These are phyloP conservation scores for Mechanitis messenoides DNA, from an alignment of 2,888 invertebrate species.

Conservation along the genomic window DNA sequence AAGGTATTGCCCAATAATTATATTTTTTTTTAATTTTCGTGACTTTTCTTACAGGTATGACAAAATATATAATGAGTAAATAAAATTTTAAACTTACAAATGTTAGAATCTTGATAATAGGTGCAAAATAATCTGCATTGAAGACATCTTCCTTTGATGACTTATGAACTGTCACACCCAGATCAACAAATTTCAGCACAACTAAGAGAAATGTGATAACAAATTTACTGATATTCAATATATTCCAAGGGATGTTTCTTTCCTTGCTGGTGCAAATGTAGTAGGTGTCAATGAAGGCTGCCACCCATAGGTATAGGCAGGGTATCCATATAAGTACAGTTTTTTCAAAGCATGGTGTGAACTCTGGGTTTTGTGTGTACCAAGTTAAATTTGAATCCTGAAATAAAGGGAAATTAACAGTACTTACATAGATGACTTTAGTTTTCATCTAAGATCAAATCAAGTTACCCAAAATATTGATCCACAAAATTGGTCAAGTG, in stretches of 20 bases:
- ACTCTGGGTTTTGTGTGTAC: conserved; percentile 88
- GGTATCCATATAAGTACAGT: conserved; percentile 94
- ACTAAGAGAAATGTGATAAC: conserved; percentile 79
- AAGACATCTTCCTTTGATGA: conserved; percentile 74
- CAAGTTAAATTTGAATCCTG: conserved; percentile 88
- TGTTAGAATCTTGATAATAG: conserved; percentile 84
- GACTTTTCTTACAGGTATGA: no score
- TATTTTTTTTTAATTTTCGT: no score
- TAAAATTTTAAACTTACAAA: conserved; percentile 81
- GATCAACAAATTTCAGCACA: conserved; percentile 81
- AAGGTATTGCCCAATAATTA: no score
- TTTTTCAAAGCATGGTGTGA: conserved; percentile 94
- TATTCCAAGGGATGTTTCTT: conserved; percentile 86
- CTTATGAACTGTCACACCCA: conserved; percentile 78
- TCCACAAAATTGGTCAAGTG: conserved; percentile 87
- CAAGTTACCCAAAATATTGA: conserved; percentile 84
- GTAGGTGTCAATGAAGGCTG: conserved; percentile 83
- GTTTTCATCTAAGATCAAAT: conserved; percentile 31
- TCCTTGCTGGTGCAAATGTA: conserved; percentile 86
- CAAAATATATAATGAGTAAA: no score
- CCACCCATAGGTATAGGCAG: conserved; percentile 88
- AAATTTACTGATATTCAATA: conserved; percentile 83
- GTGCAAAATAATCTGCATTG: conserved; percentile 85
- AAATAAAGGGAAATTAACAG: conserved; percentile 31
- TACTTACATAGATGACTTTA: no score